Evolutionary conservation across 2,888 invertebrate genomes (phyloP), one percentile per base, ranked within the genome.

Genomic region (Chrysolina oricalcia): DNA sequence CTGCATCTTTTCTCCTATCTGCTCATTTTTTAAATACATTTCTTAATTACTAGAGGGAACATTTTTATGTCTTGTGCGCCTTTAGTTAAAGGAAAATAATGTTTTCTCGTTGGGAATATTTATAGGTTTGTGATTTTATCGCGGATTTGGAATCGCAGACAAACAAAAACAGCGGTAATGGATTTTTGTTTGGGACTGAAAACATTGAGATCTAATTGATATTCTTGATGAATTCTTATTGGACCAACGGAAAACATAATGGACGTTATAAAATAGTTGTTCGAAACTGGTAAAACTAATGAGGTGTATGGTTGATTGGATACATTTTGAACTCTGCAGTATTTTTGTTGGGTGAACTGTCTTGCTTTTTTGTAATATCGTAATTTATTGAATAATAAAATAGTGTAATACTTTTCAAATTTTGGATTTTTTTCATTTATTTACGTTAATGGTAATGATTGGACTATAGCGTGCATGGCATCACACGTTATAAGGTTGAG

Each of bases 1-100:
- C 85, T 81, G 84, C 83, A 85, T 84, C 83, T 85, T 86, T 84
- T 83, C 83, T 85, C 83, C 83, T 83, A 82, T 83, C 83, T 84
- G 82, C 80, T 79, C 83, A 85, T 85, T 86, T 86, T 86, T 86
- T 86, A 85, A 86, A 86, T 86, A 86, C 85, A 84, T 85, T 84
- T 84, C 84, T 84, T 85, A 85, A 85, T 85, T 85, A 85, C 85
- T 81, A 81, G 73, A 76, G 80, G 81, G 84, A 81, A 73, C 75
- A 70, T 79, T 80, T 79, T 79, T 78, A 78, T 75, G 67, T 43
- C 15, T 50, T 50, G 67, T 73, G 75, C 56, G 65, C 74, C 66
- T 66, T 70, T 76, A 73, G 73, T 76, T 70, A 64, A 69, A 71
- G 73, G 73, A 76, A 77, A 79, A 77, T 77, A 79, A 79, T 73